Percentiles rank a stretch among this genome's conserved stretches.
These are phyloP conservation scores for Maniola hyperantus DNA, from an alignment of 2,888 invertebrate species.

Conservation along the genomic window DNA sequence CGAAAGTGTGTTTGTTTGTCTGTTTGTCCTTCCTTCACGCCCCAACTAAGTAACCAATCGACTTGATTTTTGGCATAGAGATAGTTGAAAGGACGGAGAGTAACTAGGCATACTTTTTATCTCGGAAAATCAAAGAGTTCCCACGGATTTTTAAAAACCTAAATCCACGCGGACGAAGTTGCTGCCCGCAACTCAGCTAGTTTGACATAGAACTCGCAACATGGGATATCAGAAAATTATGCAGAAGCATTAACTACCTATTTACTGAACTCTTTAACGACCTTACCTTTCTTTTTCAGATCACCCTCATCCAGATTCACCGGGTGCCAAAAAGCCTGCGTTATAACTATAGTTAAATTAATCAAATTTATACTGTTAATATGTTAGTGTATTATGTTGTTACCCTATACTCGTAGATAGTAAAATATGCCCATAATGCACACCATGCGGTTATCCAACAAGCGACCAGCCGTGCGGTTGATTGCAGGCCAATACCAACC, in stretches of 20 bases:
- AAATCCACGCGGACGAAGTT: no score
- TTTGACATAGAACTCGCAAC: no score
- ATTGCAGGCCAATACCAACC: not conserved
- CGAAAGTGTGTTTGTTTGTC: no score
- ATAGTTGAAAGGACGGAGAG: no score
- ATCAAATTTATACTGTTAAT: constrained; percentile 19
- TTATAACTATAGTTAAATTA: constrained; percentile 66
- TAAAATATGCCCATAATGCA: constrained; percentile 13
- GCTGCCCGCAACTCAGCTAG: no score
- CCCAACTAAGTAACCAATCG: no score
- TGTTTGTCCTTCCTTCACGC: no score
- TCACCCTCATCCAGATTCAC: constrained; percentile 76
- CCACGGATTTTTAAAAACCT: no score
- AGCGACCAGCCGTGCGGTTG: not conserved
- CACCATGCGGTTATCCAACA: constrained; percentile 4
- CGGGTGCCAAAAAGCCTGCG: constrained; percentile 79
- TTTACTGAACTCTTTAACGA: not conserved
- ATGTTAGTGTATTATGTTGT: constrained; percentile 62
- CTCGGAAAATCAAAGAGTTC: no score
- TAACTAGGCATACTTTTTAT: no score
- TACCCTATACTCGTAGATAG: constrained; percentile 55
- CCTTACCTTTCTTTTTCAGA: constrained; percentile 60
- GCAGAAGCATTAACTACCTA: not conserved
- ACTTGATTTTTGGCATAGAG: no score
- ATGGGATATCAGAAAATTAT: no score